Evolutionary conservation across 2,888 invertebrate genomes (phyloP), one percentile per base, ranked within the genome.

Genomic region (Bellardia bayeri): DNA sequence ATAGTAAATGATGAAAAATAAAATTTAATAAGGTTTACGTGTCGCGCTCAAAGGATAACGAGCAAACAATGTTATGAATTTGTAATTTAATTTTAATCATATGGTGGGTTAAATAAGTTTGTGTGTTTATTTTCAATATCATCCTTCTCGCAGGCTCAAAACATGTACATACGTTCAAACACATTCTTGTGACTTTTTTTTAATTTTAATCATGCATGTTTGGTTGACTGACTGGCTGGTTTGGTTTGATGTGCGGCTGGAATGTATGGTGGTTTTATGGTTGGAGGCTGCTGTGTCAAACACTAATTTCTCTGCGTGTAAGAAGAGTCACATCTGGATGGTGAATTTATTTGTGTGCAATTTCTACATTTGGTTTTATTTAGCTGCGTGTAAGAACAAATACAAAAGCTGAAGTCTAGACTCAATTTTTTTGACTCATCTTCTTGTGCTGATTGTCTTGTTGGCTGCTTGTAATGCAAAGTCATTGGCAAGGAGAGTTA

Each of bases 61-160:
- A 80, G 76, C 81, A 81, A 81, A 76, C 76, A 82, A 82, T 72
- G 81, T 72, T 78, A 72, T 85, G 71, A 76, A 66, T 72, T 80
- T 85, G 37, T 69, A 85, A 75, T 69, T 75, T 85, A 75, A 49
- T 45, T 11, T 6, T 49, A 54, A 7, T 3, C 68, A 42, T 63
- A 54, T 64, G 51, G 13, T 74, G 30, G 54, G 2, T 58, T 37
- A n/a, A 16, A 58, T 37, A 42, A 37, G 14, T 42, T 56, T 81
- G 23, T 13, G 23, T 7, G 6, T 40, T 71, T 61, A 23, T 63
- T 51, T 71, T 23, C 9, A 9, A 11, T 14, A 51, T 51, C 9
- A 14, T 51, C 3, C 51, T 51, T 51, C 3, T 51, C 51, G 14
- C 51, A 7, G 11, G 2, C 9, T 9, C 11, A 45, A 45, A 7